Conservation (phyloP, 1,140 invertebrate genomes). For the Zaprionus camerounensis region DNA sequence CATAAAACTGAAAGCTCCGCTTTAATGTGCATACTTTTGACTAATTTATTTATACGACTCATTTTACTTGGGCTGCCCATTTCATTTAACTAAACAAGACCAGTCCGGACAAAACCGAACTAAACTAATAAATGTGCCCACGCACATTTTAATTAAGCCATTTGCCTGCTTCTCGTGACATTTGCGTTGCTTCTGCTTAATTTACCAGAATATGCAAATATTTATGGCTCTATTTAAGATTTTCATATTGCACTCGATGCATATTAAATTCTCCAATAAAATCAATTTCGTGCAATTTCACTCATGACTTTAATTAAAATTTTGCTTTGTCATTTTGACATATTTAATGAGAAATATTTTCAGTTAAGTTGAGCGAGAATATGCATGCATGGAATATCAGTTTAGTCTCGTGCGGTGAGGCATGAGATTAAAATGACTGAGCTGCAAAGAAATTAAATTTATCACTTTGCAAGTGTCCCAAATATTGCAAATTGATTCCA, state of each 20-base stretch:
- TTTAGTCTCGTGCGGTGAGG: background rate
- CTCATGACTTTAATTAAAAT: slow-evolving; percentile 56
- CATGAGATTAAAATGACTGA: background rate
- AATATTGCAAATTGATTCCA: background rate
- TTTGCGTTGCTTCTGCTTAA: background rate
- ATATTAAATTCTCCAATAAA: slow-evolving; percentile 41
- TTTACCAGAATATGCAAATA: background rate
- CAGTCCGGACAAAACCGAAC: background rate
- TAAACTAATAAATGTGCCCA: slow-evolving; percentile 47
- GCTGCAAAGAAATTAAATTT: slow-evolving; percentile 3
- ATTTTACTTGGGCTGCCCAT: slow-evolving; percentile 37
- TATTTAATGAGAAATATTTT: slow-evolving; percentile 60
- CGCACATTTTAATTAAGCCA: slow-evolving; percentile 58
- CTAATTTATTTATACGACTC: slow-evolving; percentile 64
- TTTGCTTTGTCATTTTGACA: slow-evolving; percentile 24
- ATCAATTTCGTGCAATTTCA: slow-evolving; percentile 3
- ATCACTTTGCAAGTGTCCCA: background rate
- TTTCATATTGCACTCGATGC: slow-evolving; percentile 10
- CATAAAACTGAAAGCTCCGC: slow-evolving; percentile 42
- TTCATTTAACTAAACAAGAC: slow-evolving; percentile 48
- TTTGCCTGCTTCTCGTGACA: slow-evolving; percentile 8
- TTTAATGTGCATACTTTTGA: slow-evolving; percentile 67
- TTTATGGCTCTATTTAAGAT: background rate
- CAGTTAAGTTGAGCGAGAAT: slow-evolving; percentile 6
- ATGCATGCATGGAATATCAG: background rate